Evolutionary conservation across 1,140 invertebrate genomes (phyloP).

Genomic region (Adoxophyes honmai): DNA sequence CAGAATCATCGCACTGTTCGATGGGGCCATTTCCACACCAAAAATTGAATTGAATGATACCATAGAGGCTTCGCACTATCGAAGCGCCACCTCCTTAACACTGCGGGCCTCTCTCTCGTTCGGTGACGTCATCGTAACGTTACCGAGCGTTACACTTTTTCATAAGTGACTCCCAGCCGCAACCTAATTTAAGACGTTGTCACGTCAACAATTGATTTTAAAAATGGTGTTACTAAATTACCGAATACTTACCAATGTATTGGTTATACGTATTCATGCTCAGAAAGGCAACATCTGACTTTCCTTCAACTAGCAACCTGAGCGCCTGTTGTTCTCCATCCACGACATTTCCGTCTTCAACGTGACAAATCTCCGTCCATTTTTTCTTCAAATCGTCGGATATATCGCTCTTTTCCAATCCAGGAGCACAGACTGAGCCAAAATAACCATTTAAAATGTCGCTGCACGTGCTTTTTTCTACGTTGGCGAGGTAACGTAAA

Average conservation of each 20-base stretch:
- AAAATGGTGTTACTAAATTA: too few relatives aligned
- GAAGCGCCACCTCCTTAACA: too few relatives aligned
- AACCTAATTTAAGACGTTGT: too few relatives aligned
- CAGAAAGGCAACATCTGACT: slow-evolving; percentile 92
- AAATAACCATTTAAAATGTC: slow-evolving; percentile 79
- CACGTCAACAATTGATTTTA: too few relatives aligned
- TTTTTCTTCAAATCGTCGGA: slow-evolving; percentile 24
- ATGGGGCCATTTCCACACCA: too few relatives aligned
- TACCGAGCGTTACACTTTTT: too few relatives aligned
- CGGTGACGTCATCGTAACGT: too few relatives aligned
- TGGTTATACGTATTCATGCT: slow-evolving; percentile 83
- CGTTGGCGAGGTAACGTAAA: slow-evolving; percentile 74
- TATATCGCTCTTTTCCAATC: slow-evolving; percentile 44
- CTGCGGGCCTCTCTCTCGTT: too few relatives aligned
- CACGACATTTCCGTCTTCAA: slow-evolving; percentile 50
- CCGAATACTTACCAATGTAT: slow-evolving; percentile 68
- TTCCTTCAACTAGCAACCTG: slow-evolving; percentile 86
- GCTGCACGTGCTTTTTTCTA: slow-evolving; percentile 66
- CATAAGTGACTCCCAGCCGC: too few relatives aligned
- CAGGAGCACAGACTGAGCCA: slow-evolving; percentile 79
- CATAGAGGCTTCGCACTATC: too few relatives aligned
- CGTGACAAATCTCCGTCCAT: slow-evolving; percentile 46
- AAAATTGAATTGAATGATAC: too few relatives aligned
- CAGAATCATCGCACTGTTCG: too few relatives aligned
- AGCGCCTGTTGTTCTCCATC: slow-evolving; percentile 82